Evolutionary conservation across 2,113 vertebrate genomes (phyloP).

Genomic region (Onychostoma macrolepis): DNA sequence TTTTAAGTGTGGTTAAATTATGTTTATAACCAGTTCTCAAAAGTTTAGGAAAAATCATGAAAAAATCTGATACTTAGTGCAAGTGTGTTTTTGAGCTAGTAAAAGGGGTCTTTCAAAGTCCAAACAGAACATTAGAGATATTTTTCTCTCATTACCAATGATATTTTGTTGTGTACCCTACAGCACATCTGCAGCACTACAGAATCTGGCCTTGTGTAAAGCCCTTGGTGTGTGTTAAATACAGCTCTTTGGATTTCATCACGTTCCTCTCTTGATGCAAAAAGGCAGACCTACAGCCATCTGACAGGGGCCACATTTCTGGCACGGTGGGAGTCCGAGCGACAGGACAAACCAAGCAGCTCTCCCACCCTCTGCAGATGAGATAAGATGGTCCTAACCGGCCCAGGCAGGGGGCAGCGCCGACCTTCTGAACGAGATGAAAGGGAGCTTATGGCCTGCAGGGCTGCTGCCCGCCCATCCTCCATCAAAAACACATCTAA

Average conservation of each 20-base stretch:
- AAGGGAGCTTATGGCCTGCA: constrained; percentile 29
- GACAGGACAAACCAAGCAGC: constrained; percentile 17
- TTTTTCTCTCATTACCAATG: not conserved
- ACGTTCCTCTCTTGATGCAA: constrained; percentile 2
- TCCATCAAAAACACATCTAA: constrained; percentile 43
- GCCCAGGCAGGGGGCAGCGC: constrained; percentile 33
- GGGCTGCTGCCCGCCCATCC: not conserved
- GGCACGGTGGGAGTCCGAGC: not conserved
- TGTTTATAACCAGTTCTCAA: not conserved
- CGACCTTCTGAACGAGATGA: constrained; percentile 51
- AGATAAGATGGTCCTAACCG: constrained; percentile 23
- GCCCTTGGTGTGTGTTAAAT: not conserved
- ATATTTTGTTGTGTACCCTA: not conserved
- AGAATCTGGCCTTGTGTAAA: not conserved
- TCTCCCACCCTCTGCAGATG: not conserved
- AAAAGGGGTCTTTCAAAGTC: not conserved
- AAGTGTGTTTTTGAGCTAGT: not conserved
- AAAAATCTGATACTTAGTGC: not conserved
- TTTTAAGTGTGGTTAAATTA: not conserved
- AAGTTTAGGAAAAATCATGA: not conserved
- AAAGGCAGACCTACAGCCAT: constrained; percentile 19
- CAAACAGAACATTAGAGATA: not conserved
- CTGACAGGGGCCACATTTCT: not conserved
- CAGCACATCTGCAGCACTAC: not conserved
- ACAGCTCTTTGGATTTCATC: not conserved